phyloP scores from a whole-genome alignment of 1,140 invertebrate genomes.

The Pygmarrhopalites habei region DNA sequence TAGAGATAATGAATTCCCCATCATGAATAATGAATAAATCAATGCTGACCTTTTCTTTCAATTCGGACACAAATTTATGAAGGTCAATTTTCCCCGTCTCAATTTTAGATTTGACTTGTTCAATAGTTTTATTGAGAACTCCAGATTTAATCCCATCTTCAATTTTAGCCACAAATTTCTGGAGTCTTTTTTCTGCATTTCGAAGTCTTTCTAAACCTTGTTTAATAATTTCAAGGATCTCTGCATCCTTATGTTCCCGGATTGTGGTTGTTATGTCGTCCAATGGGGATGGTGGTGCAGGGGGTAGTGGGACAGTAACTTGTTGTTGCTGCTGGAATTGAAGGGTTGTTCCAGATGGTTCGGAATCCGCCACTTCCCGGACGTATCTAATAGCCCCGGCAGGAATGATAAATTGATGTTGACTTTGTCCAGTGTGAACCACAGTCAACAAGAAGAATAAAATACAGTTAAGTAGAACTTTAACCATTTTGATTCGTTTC shows the following conservation, averaged over 20 bases:
- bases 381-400: no score
- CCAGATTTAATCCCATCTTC: conserved; percentile 1
- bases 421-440: no score
- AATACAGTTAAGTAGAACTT: no score
- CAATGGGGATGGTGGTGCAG: not conserved
- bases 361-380: not conserved
- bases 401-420: no score
- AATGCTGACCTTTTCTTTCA: no score
- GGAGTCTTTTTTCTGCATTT: not conserved
- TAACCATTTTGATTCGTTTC: no score
- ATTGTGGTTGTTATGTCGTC: not conserved
- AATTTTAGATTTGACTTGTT: conserved; percentile 2
- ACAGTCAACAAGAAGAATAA: no score
- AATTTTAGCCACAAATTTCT: conserved; percentile 10
- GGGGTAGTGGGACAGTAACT: not conserved
- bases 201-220: not conserved
- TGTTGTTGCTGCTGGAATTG: not conserved
- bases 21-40: no score
- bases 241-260: not conserved
- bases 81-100: conserved; percentile 7
- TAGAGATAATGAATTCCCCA: not conserved
- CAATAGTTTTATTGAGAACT: not conserved
- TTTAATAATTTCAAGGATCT: not conserved
- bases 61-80: not conserved
- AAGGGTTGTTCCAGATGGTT: not conserved